phyloP scores from a whole-genome alignment of 2,113 vertebrate genomes.

The Tachysurus vachellii region DNA sequence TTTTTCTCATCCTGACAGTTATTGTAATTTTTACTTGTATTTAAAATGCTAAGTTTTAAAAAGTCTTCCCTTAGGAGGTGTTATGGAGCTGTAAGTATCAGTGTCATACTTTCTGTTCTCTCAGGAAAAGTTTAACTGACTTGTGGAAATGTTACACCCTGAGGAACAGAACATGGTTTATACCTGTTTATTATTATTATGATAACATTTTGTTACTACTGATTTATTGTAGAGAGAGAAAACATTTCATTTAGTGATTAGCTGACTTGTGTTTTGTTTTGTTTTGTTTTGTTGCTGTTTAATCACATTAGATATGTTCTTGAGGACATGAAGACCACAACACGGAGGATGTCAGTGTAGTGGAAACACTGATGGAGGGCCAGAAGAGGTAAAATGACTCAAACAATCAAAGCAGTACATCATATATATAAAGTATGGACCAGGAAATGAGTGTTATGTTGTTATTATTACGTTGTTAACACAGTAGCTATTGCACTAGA shows the following conservation, averaged over 20 bases:
- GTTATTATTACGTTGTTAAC: neutral
- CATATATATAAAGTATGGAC: neutral
- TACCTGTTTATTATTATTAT: neutral
- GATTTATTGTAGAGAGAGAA: neutral
- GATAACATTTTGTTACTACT: neutral
- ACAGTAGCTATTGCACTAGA: too few relatives aligned
- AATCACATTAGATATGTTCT: neutral
- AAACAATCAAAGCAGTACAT: neutral
- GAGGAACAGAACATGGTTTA: neutral
- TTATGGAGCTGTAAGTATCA: neutral
- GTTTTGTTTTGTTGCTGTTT: too few relatives aligned
- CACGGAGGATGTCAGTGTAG: slow-evolving; percentile 3
- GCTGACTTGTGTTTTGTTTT: neutral
- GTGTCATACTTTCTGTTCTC: neutral
- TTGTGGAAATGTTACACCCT: neutral
- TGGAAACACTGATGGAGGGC: slow-evolving; percentile 62
- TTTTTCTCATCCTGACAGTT: neutral
- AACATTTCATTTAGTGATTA: neutral
- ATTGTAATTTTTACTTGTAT: neutral
- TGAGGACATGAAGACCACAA: neutral
- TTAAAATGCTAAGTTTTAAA: neutral
- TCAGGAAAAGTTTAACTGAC: neutral
- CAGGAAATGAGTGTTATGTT: neutral
- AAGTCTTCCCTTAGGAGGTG: neutral
- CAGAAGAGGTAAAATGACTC: slow-evolving; percentile 57